Percentiles rank a stretch among this genome's conserved stretches.
These are phyloP conservation scores for Pinctada fucata DNA, from an alignment of 2,888 invertebrate species.

Conservation along the genomic window DNA sequence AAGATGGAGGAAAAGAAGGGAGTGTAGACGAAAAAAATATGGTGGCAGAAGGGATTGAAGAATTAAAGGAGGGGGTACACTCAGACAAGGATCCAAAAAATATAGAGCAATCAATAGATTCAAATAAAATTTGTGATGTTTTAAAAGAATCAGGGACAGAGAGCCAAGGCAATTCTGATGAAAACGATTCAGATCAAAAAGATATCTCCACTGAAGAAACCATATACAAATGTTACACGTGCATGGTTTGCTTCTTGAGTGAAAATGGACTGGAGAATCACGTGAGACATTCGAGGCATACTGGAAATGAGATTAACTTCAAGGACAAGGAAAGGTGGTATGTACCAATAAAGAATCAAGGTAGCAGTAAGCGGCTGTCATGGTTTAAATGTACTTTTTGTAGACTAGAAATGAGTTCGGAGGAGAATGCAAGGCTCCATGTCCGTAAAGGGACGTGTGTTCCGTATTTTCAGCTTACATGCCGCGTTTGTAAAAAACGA, in stretches of 20 bases:
- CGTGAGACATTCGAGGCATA: neutral
- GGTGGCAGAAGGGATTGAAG: no score
- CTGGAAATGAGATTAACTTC: neutral
- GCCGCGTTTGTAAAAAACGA: neutral
- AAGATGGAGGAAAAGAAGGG: no score
- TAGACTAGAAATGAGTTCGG: neutral
- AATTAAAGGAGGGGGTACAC: no score
- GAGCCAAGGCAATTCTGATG: no score
- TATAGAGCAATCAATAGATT: no score
- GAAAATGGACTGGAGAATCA: neutral
- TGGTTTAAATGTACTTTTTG: neutral
- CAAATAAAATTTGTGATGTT: no score
- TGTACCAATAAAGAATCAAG: neutral
- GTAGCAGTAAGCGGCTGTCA: neutral
- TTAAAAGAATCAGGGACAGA: no score
- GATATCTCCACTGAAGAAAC: neutral
- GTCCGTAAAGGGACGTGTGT: neutral
- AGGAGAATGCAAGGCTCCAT: neutral
- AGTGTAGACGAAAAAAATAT: no score
- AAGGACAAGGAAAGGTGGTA: neutral
- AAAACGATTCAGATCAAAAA: neutral
- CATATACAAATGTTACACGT: neutral
- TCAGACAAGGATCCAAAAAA: no score
- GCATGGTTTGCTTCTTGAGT: neutral
- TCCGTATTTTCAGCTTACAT: neutral